Conservation (phyloP, 2,113 vertebrate genomes). For the Pterocles orientalis region DNA sequence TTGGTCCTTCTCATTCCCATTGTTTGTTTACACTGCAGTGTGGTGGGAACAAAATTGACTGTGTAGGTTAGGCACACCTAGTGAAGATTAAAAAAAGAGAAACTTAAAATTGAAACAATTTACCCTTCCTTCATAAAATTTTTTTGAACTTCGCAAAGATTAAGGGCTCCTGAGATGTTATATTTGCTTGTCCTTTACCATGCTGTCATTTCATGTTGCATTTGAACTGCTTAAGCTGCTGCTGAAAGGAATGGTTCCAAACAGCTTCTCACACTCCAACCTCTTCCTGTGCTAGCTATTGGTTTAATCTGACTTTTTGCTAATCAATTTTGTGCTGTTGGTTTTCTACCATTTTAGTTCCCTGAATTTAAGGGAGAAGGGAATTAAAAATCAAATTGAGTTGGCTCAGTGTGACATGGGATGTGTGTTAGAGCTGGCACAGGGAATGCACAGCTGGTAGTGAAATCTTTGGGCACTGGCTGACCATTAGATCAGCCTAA, state of each 20-base stretch:
- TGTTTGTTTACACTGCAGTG: constrained; percentile 42
- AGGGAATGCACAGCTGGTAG: background rate
- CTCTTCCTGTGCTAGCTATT: background rate
- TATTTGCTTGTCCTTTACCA: background rate
- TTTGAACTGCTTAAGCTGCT: background rate
- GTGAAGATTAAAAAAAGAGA: background rate
- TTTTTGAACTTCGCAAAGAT: background rate
- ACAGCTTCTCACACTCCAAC: background rate
- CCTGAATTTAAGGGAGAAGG: background rate
- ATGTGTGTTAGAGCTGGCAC: background rate
- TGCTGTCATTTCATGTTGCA: background rate
- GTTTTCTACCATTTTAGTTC: background rate
- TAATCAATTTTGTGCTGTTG: background rate
- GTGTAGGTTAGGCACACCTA: background rate
- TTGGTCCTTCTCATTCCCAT: constrained; percentile 22
- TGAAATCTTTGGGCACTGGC: background rate
- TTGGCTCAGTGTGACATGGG: background rate
- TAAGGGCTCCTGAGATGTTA: background rate
- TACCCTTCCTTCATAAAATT: background rate
- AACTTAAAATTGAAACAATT: background rate
- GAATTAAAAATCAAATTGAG: background rate
- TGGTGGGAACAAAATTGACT: constrained; percentile 27
- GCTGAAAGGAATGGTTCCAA: background rate
- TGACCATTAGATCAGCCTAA: background rate
- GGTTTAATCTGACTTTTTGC: background rate